Evolutionary conservation across 2,888 invertebrate species (phyloP).

Genomic region (Falcaria lacertinaria): DNA sequence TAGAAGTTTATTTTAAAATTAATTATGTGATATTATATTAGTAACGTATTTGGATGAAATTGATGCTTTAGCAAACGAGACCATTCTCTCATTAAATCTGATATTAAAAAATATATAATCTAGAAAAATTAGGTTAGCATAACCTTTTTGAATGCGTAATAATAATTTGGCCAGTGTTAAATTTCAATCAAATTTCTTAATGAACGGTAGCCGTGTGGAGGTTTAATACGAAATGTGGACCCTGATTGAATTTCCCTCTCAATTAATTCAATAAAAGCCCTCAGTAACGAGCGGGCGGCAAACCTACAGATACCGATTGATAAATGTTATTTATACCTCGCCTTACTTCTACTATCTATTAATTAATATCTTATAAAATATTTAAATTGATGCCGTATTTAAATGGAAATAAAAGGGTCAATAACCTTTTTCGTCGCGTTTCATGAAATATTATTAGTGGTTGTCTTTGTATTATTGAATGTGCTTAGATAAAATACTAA

Average conservation of each 20-base stretch:
- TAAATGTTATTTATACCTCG: background rate
- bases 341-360: background rate
- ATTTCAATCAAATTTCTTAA: conserved; percentile 34
- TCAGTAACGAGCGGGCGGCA: conserved; percentile 29
- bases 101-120: no score
- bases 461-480: background rate
- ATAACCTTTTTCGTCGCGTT: background rate
- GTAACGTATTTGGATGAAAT: no score
- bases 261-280: conserved; percentile 42
- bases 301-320: conserved; percentile 6
- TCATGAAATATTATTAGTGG: background rate
- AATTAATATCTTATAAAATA: background rate
- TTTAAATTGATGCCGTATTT: background rate
- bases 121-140: no score
- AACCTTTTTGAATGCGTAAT: conserved; percentile 5
- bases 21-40: no score
- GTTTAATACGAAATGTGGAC: conserved; percentile 41
- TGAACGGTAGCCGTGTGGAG: conserved; percentile 28
- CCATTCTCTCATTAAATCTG: no score
- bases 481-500: background rate
- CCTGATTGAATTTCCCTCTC: conserved; percentile 47
- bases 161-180: conserved; percentile 20
- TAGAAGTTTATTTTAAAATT: no score
- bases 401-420: background rate
- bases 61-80: no score